phyloP scores from a whole-genome alignment of 2,113 vertebrate genomes.

The Cinclus mexicanus region DNA sequence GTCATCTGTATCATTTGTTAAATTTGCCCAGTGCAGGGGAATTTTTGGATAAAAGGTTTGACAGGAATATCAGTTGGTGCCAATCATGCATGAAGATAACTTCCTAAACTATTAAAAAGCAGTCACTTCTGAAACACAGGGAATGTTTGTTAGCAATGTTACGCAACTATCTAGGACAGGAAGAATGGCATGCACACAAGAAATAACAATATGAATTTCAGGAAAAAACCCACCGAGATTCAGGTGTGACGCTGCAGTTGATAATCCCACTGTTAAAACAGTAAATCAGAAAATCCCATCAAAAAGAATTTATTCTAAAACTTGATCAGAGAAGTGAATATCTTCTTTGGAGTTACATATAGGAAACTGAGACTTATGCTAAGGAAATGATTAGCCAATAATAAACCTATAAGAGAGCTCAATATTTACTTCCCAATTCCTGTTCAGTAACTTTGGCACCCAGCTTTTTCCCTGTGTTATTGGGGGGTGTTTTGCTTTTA shows the following conservation, averaged over 20 bases:
- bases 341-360: neutral
- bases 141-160: neutral
- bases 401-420: neutral
- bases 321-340: neutral
- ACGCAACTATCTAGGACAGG: neutral
- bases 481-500: neutral
- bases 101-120: neutral
- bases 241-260: neutral
- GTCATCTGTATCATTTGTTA: neutral
- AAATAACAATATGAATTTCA: neutral
- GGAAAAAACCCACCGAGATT: neutral
- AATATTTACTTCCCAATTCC: neutral
- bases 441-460: neutral
- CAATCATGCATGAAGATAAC: neutral
- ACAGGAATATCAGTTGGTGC: constrained; percentile 8
- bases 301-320: neutral
- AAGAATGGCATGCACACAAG: neutral
- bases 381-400: neutral
- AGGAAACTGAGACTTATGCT: neutral
- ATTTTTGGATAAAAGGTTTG: neutral
- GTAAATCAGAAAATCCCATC: neutral
- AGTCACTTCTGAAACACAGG: neutral
- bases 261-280: neutral
- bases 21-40: neutral
- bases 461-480: neutral